Base-by-base conservation (phyloP, 2,113 vertebrate species). In the Istiophorus platypterus region DNA sequence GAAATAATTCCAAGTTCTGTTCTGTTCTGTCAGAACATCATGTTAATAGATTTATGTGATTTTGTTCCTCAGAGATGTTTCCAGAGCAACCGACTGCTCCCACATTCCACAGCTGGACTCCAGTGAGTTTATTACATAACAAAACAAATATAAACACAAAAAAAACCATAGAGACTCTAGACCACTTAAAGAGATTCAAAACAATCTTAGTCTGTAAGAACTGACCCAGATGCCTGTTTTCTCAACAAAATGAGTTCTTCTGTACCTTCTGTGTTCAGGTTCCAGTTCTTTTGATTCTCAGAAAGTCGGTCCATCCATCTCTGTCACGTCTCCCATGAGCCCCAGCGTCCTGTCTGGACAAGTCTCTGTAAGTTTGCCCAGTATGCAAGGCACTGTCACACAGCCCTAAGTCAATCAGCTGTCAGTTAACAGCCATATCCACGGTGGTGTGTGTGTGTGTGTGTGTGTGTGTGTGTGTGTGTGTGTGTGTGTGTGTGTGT, bases 271-370 rank as follows among this genome's bases (percentile, higher is more conserved):
- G 9, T 49, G 15, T 76, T 61, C 69, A 99, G 97, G 97, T 95
- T 98, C 97, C 84, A 97, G 96, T 91, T 98, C 97, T 71, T 98
- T 99, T 57, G 97, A 99, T 91, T 97, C 97, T 81, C 98, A 99
- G 90, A 99, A 98, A 94, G 96, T 98, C 87, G 97, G 96, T 47
- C 98, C 97, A 18, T 96, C 97, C 78, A 98, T 99, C 93, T 99
- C 97, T 0, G 96, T 99, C 90, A 98, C 97, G 2, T 98, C 97
- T 90, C 97, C 98, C 76, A 95, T 98, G 96, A 99, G 97, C 93
- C 97, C 97, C 67, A 95, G 96, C 52, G 92, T 97, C 95, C 93
- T 98, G 78, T 96, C 97, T 45, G 97, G 96, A 96, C 97, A 97
- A 91, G 95, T 98, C 88, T 97, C 96, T 91, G 98, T 99, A 96